Evolutionary conservation across 2,113 vertebrate species (phyloP), one percentile per base, ranked within the genome.

Genomic region (Archocentrus centrarchus): DNA sequence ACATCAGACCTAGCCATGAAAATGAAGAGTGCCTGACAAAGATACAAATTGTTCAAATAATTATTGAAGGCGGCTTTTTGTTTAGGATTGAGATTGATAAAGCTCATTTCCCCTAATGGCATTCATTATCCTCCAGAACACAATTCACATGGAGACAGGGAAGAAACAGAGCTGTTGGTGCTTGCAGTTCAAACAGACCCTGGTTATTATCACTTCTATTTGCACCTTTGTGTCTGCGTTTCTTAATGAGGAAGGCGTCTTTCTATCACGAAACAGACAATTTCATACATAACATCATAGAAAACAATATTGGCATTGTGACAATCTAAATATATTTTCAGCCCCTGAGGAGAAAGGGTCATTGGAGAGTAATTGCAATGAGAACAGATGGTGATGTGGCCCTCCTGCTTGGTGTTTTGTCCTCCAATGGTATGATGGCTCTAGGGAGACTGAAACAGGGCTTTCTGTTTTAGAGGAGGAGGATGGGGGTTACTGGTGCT

Each of bases 381-480:
- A 87, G 87, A 93, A 78, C 93, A 94, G 92, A 94, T 94, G 90
- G 91, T 80, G 85, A 89, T 88, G 86, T 89, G 86, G 85, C 77
- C 81, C 77, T 89, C 66, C 85, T 83, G 15, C 79, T 86, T 79
- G 84, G 70, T 63, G 5, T 57, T 83, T 78, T 68, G 55, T 41
- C 75, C 82, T 77, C 62, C 7, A 4, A 53, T 39, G 58, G 63
- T 47, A 59, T 59, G 80, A 59, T 73, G 50, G 90, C 91, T 89
- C 87, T 73, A 70, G 79, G 84, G 80, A 70, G 83, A 83, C 79
- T 62, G 59, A 91, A 79, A 73, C 59, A 14, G 35, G 35, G 60
- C 59, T 85, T 59, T 86, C 18, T 81, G 70, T 47, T 58, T 77
- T 73, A 18, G 11, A 55, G 37, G 79, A 50, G 64, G 55, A 32